Evolutionary conservation across 2,888 invertebrate genomes (phyloP).

Genomic region (Protonemura montana): DNA sequence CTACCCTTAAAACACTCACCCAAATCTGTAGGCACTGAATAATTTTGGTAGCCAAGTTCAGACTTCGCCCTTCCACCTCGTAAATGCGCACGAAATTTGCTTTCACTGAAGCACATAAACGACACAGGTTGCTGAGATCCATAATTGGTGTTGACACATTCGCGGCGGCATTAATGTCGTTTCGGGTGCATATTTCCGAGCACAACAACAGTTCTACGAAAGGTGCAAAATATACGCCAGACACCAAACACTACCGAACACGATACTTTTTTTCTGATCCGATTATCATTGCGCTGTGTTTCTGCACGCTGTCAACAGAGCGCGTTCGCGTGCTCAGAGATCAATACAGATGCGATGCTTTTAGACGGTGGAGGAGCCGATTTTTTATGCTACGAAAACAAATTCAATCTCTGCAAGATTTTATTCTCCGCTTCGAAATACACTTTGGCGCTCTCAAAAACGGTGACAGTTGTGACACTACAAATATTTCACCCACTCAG

Average conservation of each 20-base stretch:
- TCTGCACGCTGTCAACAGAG: neutral
- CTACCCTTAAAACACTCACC: conserved; percentile 49
- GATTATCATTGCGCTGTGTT: neutral
- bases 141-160: conserved; percentile 21
- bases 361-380: neutral
- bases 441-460: neutral
- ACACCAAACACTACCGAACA: neutral
- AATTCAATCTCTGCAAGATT: neutral
- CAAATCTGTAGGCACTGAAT: conserved; percentile 55
- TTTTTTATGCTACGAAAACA: neutral
- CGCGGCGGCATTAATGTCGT: neutral
- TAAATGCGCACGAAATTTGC: conserved; percentile 52
- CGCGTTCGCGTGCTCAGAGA: neutral
- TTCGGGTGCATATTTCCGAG: neutral
- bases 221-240: neutral
- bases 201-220: neutral
- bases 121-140: conserved; percentile 47
- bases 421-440: neutral
- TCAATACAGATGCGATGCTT: neutral
- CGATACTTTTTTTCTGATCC: conserved; percentile 2
- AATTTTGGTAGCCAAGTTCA: conserved; percentile 53
- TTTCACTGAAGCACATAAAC: conserved; percentile 48
- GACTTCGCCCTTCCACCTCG: conserved; percentile 53
- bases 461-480: neutral
- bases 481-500: neutral